Evolutionary conservation across 2,113 vertebrate genomes (phyloP).

Genomic region (Mustela lutreola): DNA sequence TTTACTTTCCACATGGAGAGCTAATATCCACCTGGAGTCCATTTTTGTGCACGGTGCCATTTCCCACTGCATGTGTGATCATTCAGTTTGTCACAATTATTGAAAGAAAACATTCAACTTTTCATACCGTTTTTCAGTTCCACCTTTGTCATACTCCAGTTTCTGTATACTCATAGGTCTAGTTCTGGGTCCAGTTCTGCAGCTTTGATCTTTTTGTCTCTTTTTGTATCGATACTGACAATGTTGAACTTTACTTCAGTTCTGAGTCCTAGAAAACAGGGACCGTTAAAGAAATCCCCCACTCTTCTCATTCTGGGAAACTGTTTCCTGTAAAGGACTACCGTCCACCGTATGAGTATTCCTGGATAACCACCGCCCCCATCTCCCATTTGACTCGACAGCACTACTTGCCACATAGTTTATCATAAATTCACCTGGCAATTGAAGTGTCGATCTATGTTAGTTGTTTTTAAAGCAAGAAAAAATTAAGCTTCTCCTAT

Average conservation of each 20-base stretch:
- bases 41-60: neutral
- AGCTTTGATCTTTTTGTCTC: neutral
- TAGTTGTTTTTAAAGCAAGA: neutral
- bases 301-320: neutral
- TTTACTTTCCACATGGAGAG: neutral
- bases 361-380: neutral
- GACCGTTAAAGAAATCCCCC: neutral
- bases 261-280: neutral
- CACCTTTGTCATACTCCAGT: neutral
- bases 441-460: neutral
- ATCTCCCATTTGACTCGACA: neutral
- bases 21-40: neutral
- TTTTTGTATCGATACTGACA: neutral
- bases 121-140: neutral
- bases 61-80: neutral
- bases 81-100: neutral
- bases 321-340: neutral
- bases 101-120: constrained; percentile 2
- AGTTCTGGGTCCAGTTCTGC: neutral
- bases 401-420: neutral
- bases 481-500: neutral
- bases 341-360: neutral
- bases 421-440: neutral
- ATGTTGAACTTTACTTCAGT: neutral
- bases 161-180: neutral